phyloP scores from a whole-genome alignment of 2,888 invertebrate genomes.

The Laspeyria flexula region DNA sequence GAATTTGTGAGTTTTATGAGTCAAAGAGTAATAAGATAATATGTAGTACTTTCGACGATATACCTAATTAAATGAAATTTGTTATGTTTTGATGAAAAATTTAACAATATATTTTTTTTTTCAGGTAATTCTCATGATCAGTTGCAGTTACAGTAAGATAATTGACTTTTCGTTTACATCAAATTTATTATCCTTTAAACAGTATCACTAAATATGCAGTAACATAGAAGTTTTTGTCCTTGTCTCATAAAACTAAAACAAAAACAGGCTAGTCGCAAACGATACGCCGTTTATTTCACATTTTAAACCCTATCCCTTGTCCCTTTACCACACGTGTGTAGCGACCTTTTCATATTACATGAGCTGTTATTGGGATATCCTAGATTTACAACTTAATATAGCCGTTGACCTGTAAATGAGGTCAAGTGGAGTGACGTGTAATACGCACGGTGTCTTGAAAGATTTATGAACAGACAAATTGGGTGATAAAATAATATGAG shows the following conservation, averaged over 20 bases:
- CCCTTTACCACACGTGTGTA: slow-evolving; percentile 1
- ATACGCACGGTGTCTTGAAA: background rate
- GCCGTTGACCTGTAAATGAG: slow-evolving; percentile 18
- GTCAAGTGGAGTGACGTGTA: slow-evolving; percentile 15
- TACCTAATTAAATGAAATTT: no score
- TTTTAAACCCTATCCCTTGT: background rate
- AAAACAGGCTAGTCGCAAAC: slow-evolving; percentile 2
- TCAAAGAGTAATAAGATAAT: no score
- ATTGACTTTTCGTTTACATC: no score
- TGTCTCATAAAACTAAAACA: no score
- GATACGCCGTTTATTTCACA: background rate
- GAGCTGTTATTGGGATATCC: slow-evolving; percentile 9
- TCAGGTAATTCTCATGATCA: background rate
- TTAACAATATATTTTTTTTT: background rate
- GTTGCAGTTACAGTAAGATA: background rate
- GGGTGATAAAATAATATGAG: background rate
- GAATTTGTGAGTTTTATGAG: no score
- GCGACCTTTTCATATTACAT: slow-evolving; percentile 9
- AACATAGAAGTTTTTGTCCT: no score
- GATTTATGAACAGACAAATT: slow-evolving; percentile 20
- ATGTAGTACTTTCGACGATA: no score
- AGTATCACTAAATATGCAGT: no score
- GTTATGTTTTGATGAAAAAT: background rate
- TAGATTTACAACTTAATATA: slow-evolving; percentile 34
- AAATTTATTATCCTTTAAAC: no score